Evolutionary conservation across 2,113 vertebrate genomes (phyloP).

Genomic region (Poeciliopsis prolifica): DNA sequence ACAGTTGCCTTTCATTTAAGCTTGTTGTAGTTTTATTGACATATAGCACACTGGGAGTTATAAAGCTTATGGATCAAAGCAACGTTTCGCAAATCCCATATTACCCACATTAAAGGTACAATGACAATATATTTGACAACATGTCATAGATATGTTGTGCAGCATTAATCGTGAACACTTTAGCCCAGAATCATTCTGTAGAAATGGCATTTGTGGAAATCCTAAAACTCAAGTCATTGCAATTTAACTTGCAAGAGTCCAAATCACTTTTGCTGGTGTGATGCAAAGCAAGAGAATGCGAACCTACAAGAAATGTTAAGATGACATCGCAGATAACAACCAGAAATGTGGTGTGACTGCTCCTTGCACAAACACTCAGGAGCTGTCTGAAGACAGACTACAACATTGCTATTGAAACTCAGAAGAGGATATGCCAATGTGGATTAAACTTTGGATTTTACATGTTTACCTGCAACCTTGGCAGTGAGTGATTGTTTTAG

Average conservation of each 20-base stretch:
- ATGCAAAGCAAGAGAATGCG: constrained; percentile 50
- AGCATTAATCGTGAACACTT: neutral
- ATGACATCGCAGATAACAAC: neutral
- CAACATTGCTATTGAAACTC: constrained; percentile 3
- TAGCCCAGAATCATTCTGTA: neutral
- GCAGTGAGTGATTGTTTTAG: constrained; percentile 2
- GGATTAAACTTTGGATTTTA: constrained; percentile 3
- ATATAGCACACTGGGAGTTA: neutral
- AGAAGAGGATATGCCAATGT: neutral
- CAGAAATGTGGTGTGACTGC: constrained; percentile 42
- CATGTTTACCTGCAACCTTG: neutral
- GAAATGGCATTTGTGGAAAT: neutral
- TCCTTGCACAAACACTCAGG: neutral
- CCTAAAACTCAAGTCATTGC: neutral
- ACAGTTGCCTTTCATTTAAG: too few species aligned
- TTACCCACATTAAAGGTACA: too few species aligned
- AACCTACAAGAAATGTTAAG: constrained; percentile 50
- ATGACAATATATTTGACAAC: neutral
- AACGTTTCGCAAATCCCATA: neutral
- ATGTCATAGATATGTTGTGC: neutral
- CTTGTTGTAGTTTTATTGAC: too few species aligned
- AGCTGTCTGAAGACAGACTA: neutral
- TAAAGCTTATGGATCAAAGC: too few species aligned
- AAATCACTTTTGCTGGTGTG: neutral
- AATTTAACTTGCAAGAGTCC: neutral